Conservation (phyloP, 2,113 vertebrate genomes). For the Mellivora capensis region DNA sequence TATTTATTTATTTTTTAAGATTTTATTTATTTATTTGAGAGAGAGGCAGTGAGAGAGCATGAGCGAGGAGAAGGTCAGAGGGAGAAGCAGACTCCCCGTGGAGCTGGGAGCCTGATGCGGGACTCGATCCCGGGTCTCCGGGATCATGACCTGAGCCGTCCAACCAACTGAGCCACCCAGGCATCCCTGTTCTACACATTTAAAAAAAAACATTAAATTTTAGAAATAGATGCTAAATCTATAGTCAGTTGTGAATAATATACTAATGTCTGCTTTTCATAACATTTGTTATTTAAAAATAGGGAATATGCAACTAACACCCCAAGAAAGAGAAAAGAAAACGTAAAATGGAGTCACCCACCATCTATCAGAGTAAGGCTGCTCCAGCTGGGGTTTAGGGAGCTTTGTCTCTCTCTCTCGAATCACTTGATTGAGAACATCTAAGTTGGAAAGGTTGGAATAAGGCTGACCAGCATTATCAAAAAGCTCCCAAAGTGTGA, state of each 20-base stretch:
- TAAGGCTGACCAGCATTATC: slow-evolving; percentile 90
- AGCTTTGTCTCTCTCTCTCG: slow-evolving; percentile 89
- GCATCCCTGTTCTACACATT: background rate
- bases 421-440: slow-evolving; percentile 88
- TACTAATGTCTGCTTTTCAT: background rate
- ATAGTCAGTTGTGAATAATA: background rate
- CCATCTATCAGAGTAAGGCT: slow-evolving; percentile 91
- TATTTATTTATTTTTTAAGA: too few relatives aligned
- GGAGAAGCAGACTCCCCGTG: too few relatives aligned
- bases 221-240: background rate
- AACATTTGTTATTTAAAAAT: background rate
- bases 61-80: too few relatives aligned
- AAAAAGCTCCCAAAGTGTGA: slow-evolving; percentile 97
- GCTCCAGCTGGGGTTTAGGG: slow-evolving; percentile 89
- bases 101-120: too few relatives aligned
- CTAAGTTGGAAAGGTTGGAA: slow-evolving; percentile 85
- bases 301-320: background rate
- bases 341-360: slow-evolving; percentile 80
- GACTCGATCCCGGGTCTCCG: too few relatives aligned
- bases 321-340: background rate
- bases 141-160: too few relatives aligned
- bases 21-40: too few relatives aligned
- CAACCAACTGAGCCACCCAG: too few relatives aligned
- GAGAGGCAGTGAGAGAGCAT: too few relatives aligned
- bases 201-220: background rate